These are phyloP conservation scores for Drosophila putrida DNA, from an alignment of 2,888 invertebrate species.

Conservation along the genomic window DNA sequence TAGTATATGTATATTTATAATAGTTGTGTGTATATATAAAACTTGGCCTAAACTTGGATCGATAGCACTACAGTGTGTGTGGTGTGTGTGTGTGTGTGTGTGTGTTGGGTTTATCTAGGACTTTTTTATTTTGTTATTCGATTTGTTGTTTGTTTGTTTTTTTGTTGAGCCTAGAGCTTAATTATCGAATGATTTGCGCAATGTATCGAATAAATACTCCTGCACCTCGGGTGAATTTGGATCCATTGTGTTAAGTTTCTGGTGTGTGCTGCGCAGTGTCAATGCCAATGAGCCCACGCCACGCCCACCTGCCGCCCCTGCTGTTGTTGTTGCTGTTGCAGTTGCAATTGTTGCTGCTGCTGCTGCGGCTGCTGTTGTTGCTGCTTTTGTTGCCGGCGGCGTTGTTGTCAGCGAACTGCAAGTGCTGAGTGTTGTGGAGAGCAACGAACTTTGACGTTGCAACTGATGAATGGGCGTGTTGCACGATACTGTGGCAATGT, in stretches of 20 bases:
- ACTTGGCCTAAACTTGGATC: slow-evolving; percentile 72
- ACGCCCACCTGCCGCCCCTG: slow-evolving; percentile 31
- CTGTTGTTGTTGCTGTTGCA: slow-evolving; percentile 17
- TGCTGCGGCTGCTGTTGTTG: background rate
- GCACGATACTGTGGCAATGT: slow-evolving; percentile 64
- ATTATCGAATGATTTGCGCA: slow-evolving; percentile 89
- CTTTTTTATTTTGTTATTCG: slow-evolving; percentile 3
- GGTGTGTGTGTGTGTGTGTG: slow-evolving; percentile 4
- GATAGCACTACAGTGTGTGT: slow-evolving; percentile 30
- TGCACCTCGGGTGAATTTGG: slow-evolving; percentile 89
- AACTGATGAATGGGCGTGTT: slow-evolving; percentile 64
- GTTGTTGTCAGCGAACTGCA: slow-evolving; percentile 42
- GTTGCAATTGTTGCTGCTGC: slow-evolving; percentile 7
- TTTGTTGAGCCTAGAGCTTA: slow-evolving; percentile 44
- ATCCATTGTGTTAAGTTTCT: slow-evolving; percentile 87
- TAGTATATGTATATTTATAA: slow-evolving; percentile 22
- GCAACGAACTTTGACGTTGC: slow-evolving; percentile 72
- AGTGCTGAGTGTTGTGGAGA: slow-evolving; percentile 53
- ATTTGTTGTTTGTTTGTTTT: too few species aligned
- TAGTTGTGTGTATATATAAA: slow-evolving; percentile 59
- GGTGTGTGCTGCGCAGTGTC: slow-evolving; percentile 77
- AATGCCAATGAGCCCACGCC: slow-evolving; percentile 71
- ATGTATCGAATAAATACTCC: slow-evolving; percentile 90
- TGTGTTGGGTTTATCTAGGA: background rate
- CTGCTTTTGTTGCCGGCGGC: slow-evolving; percentile 8